phyloP scores from a whole-genome alignment of 1,140 invertebrate species.

The Ladona fulva region DNA sequence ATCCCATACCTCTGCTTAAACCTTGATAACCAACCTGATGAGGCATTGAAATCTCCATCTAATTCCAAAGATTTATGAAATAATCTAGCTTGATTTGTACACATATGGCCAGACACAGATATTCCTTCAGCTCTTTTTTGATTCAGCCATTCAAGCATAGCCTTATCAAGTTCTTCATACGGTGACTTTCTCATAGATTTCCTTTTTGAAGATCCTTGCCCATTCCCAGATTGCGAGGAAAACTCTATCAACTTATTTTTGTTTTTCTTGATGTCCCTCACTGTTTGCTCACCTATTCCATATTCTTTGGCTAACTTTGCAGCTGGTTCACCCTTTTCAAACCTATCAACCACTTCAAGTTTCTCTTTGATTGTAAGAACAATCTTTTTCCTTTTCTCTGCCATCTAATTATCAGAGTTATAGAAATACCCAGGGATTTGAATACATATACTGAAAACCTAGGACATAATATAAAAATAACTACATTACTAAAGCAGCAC shows the following conservation, averaged over 20 bases:
- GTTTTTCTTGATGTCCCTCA: not conserved
- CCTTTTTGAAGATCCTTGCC: too few relatives aligned
- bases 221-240: not conserved
- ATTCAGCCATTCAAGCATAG: slow-evolving; percentile 13
- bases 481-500: too few relatives aligned
- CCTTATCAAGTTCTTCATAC: too few relatives aligned
- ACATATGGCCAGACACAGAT: not conserved
- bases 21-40: slow-evolving; percentile 9
- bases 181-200: too few relatives aligned
- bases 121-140: slow-evolving; percentile 11
- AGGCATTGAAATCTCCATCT: slow-evolving; percentile 13
- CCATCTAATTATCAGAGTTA: not conserved
- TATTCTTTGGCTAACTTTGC: not conserved
- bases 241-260: not conserved
- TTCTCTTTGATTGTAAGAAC: slow-evolving; percentile 13
- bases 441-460: not conserved
- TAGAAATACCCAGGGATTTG: not conserved
- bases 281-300: slow-evolving; percentile 10
- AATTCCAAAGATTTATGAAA: slow-evolving; percentile 1
- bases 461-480: not conserved
- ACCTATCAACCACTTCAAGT: too few relatives aligned
- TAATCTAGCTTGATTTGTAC: slow-evolving; percentile 3
- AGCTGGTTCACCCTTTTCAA: not conserved
- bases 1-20: not conserved
- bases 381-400: not conserved